A percentile compares a stretch with the other conserved stretches of the same genome.
Evolutionary conservation across 2,888 invertebrate genomes (phyloP).

Genomic region (Tubulanus polymorphus): DNA sequence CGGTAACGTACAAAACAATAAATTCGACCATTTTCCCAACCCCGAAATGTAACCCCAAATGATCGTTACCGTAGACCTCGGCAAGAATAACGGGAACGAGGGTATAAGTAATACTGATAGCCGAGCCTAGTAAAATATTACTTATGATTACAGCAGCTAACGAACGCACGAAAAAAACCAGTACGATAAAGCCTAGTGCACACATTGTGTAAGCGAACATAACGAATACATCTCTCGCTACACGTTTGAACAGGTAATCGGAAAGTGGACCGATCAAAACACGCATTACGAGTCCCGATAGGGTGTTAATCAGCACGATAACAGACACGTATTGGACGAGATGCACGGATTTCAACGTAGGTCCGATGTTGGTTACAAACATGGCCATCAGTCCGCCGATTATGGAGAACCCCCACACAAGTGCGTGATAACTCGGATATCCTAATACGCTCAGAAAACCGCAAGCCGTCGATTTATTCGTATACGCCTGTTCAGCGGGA

Average conservation of each 20-base stretch:
- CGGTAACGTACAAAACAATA: too few relatives aligned
- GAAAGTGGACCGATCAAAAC: not conserved
- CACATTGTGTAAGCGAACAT: not conserved
- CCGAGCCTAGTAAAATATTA: not conserved
- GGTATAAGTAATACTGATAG: not conserved
- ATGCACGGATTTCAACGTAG: not conserved
- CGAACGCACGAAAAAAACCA: not conserved
- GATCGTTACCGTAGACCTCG: not conserved
- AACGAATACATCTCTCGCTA: not conserved
- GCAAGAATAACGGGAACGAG: not conserved
- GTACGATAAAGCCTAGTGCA: not conserved
- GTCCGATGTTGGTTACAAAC: not conserved
- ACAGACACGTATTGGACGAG: not conserved
- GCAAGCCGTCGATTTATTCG: too few relatives aligned
- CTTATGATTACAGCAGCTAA: not conserved
- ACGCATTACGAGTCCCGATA: not conserved
- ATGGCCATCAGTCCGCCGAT: not conserved
- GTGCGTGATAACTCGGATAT: too few relatives aligned
- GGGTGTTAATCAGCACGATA: not conserved
- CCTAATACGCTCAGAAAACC: too few relatives aligned
- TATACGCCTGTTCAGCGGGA: too few relatives aligned
- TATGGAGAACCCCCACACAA: not conserved
- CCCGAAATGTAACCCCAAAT: constrained; percentile 1
- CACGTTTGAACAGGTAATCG: not conserved
- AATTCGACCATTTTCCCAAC: not conserved